Base-by-base conservation (phyloP, 2,113 vertebrate genomes). In the Carassius carassius region DNA sequence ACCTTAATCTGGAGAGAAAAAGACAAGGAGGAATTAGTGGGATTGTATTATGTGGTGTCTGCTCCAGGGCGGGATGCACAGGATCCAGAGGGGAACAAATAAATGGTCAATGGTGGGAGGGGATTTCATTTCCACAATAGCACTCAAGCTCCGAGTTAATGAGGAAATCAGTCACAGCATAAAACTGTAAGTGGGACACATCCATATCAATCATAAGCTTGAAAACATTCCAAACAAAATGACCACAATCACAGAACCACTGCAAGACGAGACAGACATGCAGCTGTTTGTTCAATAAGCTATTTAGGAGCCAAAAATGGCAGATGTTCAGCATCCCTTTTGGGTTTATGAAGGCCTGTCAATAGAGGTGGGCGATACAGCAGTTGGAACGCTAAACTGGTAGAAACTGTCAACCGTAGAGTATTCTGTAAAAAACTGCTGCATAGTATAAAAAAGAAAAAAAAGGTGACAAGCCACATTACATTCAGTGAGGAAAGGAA, bases 1-100 rank as follows among this genome's bases (percentile, higher is more conserved):
- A 99, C 98, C 92, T 97, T 98, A 97, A 99, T 99, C 98, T 99
- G 23, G 77, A 78, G 32, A 86, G 10, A 85, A 9, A 47, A 47
- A 47, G 11, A 47, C 0, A 81, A 58, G 10, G 67, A 83, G 32
- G 58, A 86, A 81, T 88, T 90, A 88, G 85, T 81, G 8, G 69
- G 21, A 85, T 56, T 17, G 8, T 2, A 86, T 17, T 51, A 37
- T 35, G 35, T 14, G 51, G 47, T 0, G 11, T 49, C 47, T 12
- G 12, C 47, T 4, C 76, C 58, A 81, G 44, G 86, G 62, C 5
- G n/a, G n/a, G 47, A 74, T 23, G 29, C 37, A 51, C 12, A 44
- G 75, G 17, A 86, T 86, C 81, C 84, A 92, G 90, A 58, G 86
- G 82, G 89, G 87, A 92, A 44, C 87, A 69, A 89, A 87, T 75